Percentiles rank a stretch among this genome's conserved stretches.
These are phyloP conservation scores for Ophiodon elongatus DNA, from an alignment of 2,113 vertebrate genomes.

Conservation along the genomic window DNA sequence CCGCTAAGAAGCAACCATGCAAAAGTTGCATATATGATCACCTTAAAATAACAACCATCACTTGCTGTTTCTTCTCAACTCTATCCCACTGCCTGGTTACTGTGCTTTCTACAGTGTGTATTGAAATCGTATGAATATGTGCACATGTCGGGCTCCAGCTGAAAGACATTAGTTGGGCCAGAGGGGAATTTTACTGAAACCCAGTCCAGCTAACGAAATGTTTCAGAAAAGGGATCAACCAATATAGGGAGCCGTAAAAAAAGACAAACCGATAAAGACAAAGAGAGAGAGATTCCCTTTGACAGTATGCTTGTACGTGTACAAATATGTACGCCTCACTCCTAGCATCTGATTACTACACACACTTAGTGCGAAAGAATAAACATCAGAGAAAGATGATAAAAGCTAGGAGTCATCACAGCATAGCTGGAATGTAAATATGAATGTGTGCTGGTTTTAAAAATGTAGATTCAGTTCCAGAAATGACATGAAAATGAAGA, in stretches of 20 bases:
- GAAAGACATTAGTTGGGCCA: conserved; percentile 74
- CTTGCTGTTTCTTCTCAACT: conserved; percentile 3
- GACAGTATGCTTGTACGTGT: conserved; percentile 13
- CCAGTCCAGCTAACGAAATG: conserved; percentile 45
- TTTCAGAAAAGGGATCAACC: conserved; percentile 36
- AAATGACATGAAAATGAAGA: conserved; percentile 3
- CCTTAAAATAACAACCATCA: conserved; percentile 20
- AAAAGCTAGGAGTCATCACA: conserved; percentile 10
- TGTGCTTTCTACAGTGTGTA: conserved; percentile 19
- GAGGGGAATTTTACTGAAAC: conserved; percentile 63
- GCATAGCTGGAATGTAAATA: conserved; percentile 2
- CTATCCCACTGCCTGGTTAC: conserved; percentile 12
- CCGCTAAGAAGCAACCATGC: conserved; percentile 45
- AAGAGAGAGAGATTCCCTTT: conserved; percentile 12
- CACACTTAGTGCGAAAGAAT: conserved; percentile 21
- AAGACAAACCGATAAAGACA: neutral
- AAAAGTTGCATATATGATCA: conserved; percentile 38
- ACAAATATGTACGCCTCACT: conserved; percentile 19
- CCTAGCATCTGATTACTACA: conserved; percentile 43
- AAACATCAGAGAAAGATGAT: conserved; percentile 18
- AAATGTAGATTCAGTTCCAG: neutral
- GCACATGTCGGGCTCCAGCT: conserved; percentile 62
- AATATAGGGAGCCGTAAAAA: neutral
- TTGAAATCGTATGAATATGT: conserved; percentile 32
- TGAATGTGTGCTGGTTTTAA: neutral